Conservation (phyloP, 92 coral and sea anemone genomes). For the Palythoa grandiflora region DNA sequence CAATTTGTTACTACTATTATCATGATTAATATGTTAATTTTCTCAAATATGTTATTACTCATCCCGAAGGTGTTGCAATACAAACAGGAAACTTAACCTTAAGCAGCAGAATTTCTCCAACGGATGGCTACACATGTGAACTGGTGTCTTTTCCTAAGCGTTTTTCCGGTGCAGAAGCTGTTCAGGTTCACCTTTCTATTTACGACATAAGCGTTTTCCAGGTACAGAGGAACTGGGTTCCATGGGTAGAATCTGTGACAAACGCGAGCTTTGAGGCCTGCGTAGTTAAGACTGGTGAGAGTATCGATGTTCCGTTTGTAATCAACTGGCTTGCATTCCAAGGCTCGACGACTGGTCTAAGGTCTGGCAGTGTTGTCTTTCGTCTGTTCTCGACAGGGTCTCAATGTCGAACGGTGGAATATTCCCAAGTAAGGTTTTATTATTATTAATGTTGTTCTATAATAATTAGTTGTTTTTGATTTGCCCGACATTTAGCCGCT, state of each 20-base stretch:
- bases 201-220: neutral
- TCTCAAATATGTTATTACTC: neutral
- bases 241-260: constrained; percentile 36
- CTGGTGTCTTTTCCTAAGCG: neutral
- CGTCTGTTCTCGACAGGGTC: neutral
- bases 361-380: constrained; percentile 30
- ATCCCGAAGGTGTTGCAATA: neutral
- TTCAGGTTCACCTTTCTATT: constrained; percentile 14
- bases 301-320: neutral
- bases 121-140: neutral
- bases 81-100: constrained; percentile 15
- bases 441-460: too few relatives aligned
- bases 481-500: too few relatives aligned
- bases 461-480: too few relatives aligned
- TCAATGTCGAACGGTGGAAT: constrained; percentile 1
- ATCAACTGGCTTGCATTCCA: constrained; percentile 32
- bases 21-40: neutral
- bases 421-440: neutral
- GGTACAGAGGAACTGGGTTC: neutral
- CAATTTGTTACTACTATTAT: neutral
- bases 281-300: constrained; percentile 27
- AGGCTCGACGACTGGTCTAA: neutral
- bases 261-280: constrained; percentile 6
- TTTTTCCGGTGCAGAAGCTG: neutral
- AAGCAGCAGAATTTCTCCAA: neutral